Percentiles rank a stretch among this genome's conserved stretches.
phyloP scores from a whole-genome alignment of 2,888 invertebrate genomes.

The Cephalotes varians region DNA sequence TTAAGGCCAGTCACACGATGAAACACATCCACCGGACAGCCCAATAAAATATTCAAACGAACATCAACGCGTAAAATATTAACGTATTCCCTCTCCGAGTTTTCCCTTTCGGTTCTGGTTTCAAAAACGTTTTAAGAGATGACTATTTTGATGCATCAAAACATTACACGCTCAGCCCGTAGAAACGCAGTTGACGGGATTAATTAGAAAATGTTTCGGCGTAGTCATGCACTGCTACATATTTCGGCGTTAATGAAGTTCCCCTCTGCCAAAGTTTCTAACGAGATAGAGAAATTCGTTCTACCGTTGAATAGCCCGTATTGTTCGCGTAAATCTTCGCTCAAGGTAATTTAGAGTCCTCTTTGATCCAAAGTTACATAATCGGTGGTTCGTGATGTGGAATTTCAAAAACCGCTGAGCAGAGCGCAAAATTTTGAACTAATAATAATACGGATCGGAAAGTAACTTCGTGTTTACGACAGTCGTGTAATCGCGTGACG shows the following conservation, averaged over 20 bases:
- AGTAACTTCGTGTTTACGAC: neutral
- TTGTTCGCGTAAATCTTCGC: constrained; percentile 31
- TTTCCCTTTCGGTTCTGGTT: constrained; percentile 16
- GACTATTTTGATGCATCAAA: constrained; percentile 17
- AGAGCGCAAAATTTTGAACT: neutral
- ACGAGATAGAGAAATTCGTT: constrained; percentile 32
- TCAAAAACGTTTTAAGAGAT: constrained; percentile 34
- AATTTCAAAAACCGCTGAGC: neutral
- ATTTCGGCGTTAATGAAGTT: constrained; percentile 34
- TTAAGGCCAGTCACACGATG: constrained; percentile 16
- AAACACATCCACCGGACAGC: constrained; percentile 30
- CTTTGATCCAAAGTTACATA: constrained; percentile 21
- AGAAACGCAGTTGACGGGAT: constrained; percentile 15
- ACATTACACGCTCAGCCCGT: constrained; percentile 20
- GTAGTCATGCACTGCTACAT: constrained; percentile 9
- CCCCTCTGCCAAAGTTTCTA: constrained; percentile 27
- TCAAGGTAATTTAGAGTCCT: constrained; percentile 16
- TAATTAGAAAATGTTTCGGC: constrained; percentile 14
- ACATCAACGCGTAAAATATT: constrained; percentile 52
- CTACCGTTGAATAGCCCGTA: constrained; percentile 19
- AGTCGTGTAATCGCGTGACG: neutral
- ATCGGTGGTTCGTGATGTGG: neutral
- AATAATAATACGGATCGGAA: neutral
- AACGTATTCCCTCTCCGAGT: constrained; percentile 20
- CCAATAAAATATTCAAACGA: constrained; percentile 45